These are phyloP conservation scores for Triplophysa bombifrons DNA, from an alignment of 2,797 vertebrate species.

Conservation along the genomic window DNA sequence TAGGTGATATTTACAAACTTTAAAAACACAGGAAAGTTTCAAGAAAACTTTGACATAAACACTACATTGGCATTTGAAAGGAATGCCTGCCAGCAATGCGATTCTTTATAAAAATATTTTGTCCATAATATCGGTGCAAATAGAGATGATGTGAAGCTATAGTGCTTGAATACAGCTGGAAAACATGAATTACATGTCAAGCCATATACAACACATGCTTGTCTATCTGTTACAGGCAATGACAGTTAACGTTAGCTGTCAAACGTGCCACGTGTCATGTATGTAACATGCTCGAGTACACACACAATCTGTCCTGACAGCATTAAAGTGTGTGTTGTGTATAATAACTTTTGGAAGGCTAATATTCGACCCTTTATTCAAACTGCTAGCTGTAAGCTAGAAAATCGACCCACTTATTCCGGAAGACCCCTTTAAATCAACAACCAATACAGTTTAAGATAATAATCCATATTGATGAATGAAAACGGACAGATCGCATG, in stretches of 20 bases:
- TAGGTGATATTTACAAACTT: not conserved
- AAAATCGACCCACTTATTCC: not conserved
- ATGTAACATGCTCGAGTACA: not conserved
- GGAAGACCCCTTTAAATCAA: not conserved
- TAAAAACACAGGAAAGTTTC: not conserved
- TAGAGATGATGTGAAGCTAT: not conserved
- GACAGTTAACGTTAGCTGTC: not conserved
- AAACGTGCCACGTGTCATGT: conserved; percentile 38
- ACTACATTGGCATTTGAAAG: not conserved
- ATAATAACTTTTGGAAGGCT: not conserved
- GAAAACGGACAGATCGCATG: not conserved
- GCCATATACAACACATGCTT: not conserved
- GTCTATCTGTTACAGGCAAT: not conserved
- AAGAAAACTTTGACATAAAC: not conserved
- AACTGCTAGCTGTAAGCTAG: not conserved
- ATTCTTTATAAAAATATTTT: not conserved
- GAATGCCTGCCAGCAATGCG: not conserved
- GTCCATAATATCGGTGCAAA: not conserved
- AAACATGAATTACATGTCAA: not conserved
- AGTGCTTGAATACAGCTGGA: not conserved
- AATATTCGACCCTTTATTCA: not conserved
- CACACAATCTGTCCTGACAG: not conserved
- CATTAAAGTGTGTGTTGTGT: not conserved
- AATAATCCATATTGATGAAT: not conserved
- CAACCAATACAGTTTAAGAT: not conserved